Base-by-base conservation (phyloP, 2,113 vertebrate genomes). In the Coturnix japonica region DNA sequence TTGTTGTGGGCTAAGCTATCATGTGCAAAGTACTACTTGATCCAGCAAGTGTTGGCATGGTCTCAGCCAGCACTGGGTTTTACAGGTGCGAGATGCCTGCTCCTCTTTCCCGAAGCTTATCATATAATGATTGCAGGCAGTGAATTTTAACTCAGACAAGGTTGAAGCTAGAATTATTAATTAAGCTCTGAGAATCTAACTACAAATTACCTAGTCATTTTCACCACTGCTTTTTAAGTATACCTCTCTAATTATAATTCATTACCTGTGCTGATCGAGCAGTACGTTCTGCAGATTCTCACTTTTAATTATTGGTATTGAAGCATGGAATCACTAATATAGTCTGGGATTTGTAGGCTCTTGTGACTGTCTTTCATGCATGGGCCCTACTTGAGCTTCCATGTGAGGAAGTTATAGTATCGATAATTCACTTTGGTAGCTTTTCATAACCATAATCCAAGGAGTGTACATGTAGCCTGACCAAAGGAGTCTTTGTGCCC, bases 191-290 rank as follows among this genome's bases (percentile, higher is more conserved):
- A 66, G 46, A 76, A 13, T 76, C 13, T 88, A 92, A 91, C 74
- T 92, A 74, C 21, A 89, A 94, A 92, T 96, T 92, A 43, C 75
- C 51, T 80, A 85, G 71, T 89, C 87, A 35, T 94, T 89, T 85
- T 94, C 87, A 91, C n/a, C 64, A 82, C 63, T 82, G 67, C 78
- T 92, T 92, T 82, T 91, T 73, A 91, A 92, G 71, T 80, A 37
- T 82, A 63, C 33, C 73, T 89, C 81, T 87, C 49, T 93, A 92
- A 92, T 95, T 95, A 77, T 31, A 89, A 75, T 89, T 92, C 67
- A 69, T 79, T 81, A 82, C 71, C 71, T 96, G 44, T 66, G 78
- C 89, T 94, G 93, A 93, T 93, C 81, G 81, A 95, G 71, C 59
- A 89, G 63, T 25, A 37, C 4, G 1, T 92, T 91, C 71, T 73